Evolutionary conservation across 2,888 invertebrate genomes (phyloP), one percentile per base, ranked within the genome.

Genomic region (Auanema sp.): DNA sequence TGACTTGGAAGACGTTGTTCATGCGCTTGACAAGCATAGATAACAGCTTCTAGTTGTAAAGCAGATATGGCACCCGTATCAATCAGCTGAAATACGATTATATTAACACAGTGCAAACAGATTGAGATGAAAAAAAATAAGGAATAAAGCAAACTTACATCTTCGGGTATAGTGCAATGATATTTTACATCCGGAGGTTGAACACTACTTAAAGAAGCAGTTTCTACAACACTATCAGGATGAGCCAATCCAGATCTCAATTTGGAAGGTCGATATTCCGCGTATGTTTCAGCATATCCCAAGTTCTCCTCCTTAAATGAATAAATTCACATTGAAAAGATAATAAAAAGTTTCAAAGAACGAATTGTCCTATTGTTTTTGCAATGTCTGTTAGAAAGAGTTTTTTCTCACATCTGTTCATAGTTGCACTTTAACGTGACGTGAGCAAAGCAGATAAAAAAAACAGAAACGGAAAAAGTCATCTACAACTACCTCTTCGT

Each of bases 141-240:
- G 14, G 16, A 40, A n/a, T 14, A 24, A 11, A 12, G 40, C 40
- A 68, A 53, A 65, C 72, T 54, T 25, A 90, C 89, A 76, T 92
- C 90, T 60, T 90, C 90, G 0, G 97, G 95, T 50, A 88, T 85
- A 43, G 82, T 74, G 25, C 87, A 70, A 43, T 84, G 81, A 86
- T 96, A 97, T 25, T 68, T 65, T 52, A 84, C 76, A 40, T 83
- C 82, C 8, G 84, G 84, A 1, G 84, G 80, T 4, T 75, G 71
- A 10, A 84, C 84, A 56, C 78, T 94, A 0, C 95, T 93, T 51
- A 99, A 87, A 0, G 97, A 96, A 10, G 95, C 95, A 0, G 98
- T 98, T 86, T 99, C 98, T 10, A 99, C 98, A 6, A 99, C 97
- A 0, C 93, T 91, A 87, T 99, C 98, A 0, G 98, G 98, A 88